Evolutionary conservation across 2,888 invertebrate genomes (phyloP).

Genomic region (Dryocosmus kuriphilus): DNA sequence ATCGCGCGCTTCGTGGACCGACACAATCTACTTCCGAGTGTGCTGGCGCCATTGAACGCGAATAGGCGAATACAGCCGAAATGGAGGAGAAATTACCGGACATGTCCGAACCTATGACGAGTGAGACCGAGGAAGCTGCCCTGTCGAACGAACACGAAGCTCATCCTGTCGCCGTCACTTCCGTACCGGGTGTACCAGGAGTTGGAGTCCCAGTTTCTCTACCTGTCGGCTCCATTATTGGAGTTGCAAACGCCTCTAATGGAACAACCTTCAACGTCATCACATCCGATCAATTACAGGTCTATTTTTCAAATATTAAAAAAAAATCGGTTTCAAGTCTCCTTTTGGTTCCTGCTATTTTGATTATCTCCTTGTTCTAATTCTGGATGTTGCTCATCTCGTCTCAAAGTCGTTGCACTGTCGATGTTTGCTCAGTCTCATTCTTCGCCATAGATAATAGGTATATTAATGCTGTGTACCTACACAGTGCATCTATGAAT

Average conservation of each 20-base stretch:
- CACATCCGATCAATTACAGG: conserved; percentile 89
- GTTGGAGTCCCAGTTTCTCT: conserved; percentile 83
- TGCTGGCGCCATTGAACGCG: conserved; percentile 62
- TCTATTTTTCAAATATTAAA: conserved; percentile 50
- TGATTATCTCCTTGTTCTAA: not conserved
- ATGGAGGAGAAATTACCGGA: conserved; percentile 78
- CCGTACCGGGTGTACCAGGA: conserved; percentile 79
- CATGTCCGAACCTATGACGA: conserved; percentile 78
- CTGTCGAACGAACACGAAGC: conserved; percentile 72
- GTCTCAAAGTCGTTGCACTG: not conserved
- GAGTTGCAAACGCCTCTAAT: conserved; percentile 78
- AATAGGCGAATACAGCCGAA: conserved; percentile 73
- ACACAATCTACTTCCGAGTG: conserved; percentile 44
- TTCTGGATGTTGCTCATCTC: not conserved
- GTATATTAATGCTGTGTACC: not conserved
- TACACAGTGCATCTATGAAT: not conserved
- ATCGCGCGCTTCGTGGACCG: not conserved
- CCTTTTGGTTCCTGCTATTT: not conserved
- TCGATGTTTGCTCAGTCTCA: not conserved
- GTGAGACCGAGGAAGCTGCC: conserved; percentile 77
- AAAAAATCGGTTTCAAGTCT: not conserved
- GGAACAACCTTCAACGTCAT: conserved; percentile 92
- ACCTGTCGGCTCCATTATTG: conserved; percentile 89
- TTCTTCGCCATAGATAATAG: not conserved
- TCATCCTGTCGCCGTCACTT: conserved; percentile 73